phyloP scores from a whole-genome alignment of 2,797 vertebrate genomes.

The Melanotaenia nigrans region DNA sequence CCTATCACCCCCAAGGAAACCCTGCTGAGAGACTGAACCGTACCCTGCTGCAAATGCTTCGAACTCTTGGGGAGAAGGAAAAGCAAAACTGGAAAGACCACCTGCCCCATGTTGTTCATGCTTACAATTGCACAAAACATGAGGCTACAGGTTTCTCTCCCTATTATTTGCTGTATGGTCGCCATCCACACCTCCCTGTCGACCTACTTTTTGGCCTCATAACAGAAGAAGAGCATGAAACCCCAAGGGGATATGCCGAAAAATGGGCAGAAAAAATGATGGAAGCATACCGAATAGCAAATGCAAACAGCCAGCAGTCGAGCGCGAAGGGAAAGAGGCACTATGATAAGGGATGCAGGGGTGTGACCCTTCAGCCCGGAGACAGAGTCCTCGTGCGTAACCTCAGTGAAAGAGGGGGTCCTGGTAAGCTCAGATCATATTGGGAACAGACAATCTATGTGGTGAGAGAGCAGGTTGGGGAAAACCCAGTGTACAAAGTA shows the following conservation, averaged over 20 bases:
- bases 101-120: too few species aligned
- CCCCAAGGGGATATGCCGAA: not conserved
- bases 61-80: too few species aligned
- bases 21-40: too few species aligned
- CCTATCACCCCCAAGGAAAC: too few species aligned
- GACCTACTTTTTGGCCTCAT: too few species aligned
- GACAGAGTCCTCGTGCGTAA: constrained; percentile 11
- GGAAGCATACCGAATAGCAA: constrained; percentile 1
- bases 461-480: constrained; percentile 1
- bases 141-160: too few species aligned
- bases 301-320: not conserved
- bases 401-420: not conserved
- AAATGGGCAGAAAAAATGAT: constrained; percentile 3
- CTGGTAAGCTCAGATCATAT: not conserved
- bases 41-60: too few species aligned
- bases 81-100: too few species aligned
- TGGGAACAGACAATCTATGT: constrained; percentile 10
- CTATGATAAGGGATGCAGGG: not conserved
- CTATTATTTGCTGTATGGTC: too few species aligned
- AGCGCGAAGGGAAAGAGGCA: not conserved
- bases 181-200: too few species aligned
- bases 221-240: not conserved
- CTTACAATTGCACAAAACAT: too few species aligned
- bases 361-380: not conserved
- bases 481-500: not conserved